Conservation (phyloP, 2,888 invertebrate genomes). For the Chaitophorus viminalis region DNA sequence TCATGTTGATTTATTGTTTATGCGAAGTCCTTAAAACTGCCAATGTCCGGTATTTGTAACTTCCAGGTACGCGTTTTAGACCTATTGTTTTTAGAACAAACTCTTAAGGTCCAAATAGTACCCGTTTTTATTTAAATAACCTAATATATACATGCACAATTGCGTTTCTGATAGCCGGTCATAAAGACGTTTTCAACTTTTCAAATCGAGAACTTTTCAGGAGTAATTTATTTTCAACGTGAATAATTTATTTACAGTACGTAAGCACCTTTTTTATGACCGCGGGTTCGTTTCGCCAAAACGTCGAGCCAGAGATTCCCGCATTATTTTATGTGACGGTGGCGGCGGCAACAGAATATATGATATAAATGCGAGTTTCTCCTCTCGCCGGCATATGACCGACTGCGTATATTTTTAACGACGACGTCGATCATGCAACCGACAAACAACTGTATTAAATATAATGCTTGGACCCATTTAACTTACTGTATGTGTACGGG, state of each 20-base stretch:
- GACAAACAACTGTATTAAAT: background rate
- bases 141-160: background rate
- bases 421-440: background rate
- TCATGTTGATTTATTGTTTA: too few species aligned
- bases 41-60: too few species aligned
- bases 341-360: background rate
- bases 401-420: background rate
- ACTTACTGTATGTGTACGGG: background rate
- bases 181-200: conserved; percentile 45
- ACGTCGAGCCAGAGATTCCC: background rate
- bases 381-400: too few species aligned
- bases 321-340: background rate
- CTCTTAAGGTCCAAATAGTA: too few species aligned
- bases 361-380: too few species aligned
- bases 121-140: too few species aligned
- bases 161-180: background rate
- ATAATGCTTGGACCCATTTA: background rate
- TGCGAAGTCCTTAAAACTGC: too few species aligned
- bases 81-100: too few species aligned
- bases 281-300: conserved; percentile 10
- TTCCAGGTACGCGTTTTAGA: too few species aligned
- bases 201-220: conserved; percentile 33
- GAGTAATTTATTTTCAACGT: conserved; percentile 28
- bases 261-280: conserved; percentile 29
- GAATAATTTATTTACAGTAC: conserved; percentile 34